Conservation (phyloP, 2,888 invertebrate species). For the Neuroscelio doddi region DNA sequence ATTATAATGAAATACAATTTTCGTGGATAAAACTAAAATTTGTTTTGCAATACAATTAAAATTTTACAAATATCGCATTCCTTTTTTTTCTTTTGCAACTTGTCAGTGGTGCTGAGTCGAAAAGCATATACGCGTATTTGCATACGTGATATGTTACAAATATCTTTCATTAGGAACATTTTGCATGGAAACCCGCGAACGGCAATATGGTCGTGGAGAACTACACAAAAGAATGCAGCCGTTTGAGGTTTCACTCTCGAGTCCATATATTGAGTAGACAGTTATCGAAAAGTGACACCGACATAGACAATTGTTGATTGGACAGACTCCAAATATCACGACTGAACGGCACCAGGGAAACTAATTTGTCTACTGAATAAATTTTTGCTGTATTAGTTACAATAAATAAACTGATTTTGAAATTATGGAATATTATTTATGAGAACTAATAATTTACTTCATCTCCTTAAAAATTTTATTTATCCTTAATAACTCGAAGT, state of each 20-base stretch:
- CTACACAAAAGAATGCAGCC: conserved; percentile 62
- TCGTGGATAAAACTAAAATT: too few species aligned
- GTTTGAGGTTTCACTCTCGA: conserved; percentile 61
- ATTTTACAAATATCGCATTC: conserved; percentile 1
- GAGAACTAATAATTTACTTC: too few species aligned
- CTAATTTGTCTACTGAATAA: too few species aligned
- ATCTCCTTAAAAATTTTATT: too few species aligned
- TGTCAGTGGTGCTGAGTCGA: conserved; percentile 6
- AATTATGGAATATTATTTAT: too few species aligned
- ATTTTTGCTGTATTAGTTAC: too few species aligned
- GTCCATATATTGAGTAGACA: conserved; percentile 68
- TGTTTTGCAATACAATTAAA: conserved; percentile 8
- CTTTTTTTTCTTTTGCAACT: background rate
- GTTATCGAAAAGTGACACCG: conserved; percentile 70
- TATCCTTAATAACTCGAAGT: too few species aligned
- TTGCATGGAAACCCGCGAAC: conserved; percentile 65
- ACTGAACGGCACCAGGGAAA: conserved; percentile 59
- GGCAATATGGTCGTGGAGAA: conserved; percentile 60
- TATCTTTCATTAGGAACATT: conserved; percentile 67
- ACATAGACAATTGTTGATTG: conserved; percentile 69
- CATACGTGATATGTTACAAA: conserved; percentile 69
- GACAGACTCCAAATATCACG: conserved; percentile 67
- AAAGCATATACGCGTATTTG: conserved; percentile 49
- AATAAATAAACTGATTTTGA: too few species aligned
- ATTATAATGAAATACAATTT: too few species aligned